Base-by-base conservation (phyloP, 2,888 invertebrate genomes). In the Laothoe populi region DNA sequence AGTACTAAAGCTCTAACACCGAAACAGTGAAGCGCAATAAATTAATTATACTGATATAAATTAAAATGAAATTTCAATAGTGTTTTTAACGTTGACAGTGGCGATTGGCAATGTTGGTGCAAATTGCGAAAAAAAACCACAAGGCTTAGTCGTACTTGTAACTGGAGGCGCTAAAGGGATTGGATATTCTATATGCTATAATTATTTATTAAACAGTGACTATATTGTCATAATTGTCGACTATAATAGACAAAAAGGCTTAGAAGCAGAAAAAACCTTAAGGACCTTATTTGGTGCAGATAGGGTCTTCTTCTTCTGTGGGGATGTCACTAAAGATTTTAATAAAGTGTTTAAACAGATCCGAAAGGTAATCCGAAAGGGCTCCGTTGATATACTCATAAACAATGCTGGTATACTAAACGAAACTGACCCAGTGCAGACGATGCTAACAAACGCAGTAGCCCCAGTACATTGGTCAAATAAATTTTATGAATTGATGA, bases 101-200 rank as follows among this genome's bases (percentile, higher is more conserved):
- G n/a, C n/a, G n/a, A n/a, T n/a, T n/a, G n/a, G n/a, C n/a, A n/a
- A 11, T 3, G 19, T 46, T 11, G 21, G 21, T 0, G 46, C 46
- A 10, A 11, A 23, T 4, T 11, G 0, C 2, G 10, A 11, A 11
- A 19, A 19, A 23, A 4, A 21, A 4, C 31, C 26, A 2, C 4
- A 16, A 23, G 59, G 24, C 10, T 46, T 46, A 45, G 8, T 24
- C 74, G 19, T 35, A 40, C 19, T 62, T 35, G 40, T 60, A 19
- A 94, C 94, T 0, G 94, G 94, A 0, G 94, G 86, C 40, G 93
- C 92, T 0, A 79, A 81, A 40, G 93, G 94, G 0, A 93, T 94
- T 46, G 94, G 94, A 0, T 82, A 84, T 23, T 79, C 81, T 38
- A 91, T 87, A 31, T 85, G 84, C 0, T 77, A 82, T 7, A 83